These are phyloP conservation scores for Tachina lurida DNA, from an alignment of 2,888 invertebrate genomes.

Conservation along the genomic window DNA sequence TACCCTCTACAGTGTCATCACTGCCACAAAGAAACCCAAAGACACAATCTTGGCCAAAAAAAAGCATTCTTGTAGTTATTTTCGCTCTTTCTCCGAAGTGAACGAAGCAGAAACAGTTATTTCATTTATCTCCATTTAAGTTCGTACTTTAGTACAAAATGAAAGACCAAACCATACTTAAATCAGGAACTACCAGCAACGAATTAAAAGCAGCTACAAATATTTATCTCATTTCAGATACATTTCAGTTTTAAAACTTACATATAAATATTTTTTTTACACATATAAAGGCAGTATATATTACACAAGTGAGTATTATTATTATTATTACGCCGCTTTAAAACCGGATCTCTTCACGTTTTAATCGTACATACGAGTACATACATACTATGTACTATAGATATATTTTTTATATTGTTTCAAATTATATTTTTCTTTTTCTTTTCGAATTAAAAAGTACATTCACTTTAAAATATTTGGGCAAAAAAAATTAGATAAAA, in stretches of 20 bases:
- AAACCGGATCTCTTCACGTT: conserved; percentile 78
- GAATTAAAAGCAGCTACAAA: conserved; percentile 23
- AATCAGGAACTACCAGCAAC: conserved; percentile 1
- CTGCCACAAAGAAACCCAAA: background rate
- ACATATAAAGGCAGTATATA: conserved; percentile 61
- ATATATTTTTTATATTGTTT: conserved; percentile 22
- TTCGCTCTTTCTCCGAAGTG: conserved; percentile 18
- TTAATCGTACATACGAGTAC: background rate
- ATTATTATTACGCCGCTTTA: conserved; percentile 73
- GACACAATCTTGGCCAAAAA: conserved; percentile 21
- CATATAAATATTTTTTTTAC: conserved; percentile 38
- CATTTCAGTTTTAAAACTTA: conserved; percentile 48
- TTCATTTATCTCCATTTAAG: background rate
- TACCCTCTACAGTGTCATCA: conserved; percentile 3
- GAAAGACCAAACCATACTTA: conserved; percentile 20
- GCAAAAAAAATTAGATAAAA: conserved; percentile 57
- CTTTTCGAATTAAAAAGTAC: conserved; percentile 77
- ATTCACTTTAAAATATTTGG: conserved; percentile 79
- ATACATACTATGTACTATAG: background rate
- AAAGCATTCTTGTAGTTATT: background rate
- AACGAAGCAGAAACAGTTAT: background rate
- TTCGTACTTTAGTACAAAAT: conserved; percentile 21
- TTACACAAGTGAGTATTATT: conserved; percentile 69
- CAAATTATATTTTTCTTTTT: conserved; percentile 46
- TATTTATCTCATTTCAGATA: conserved; percentile 60